Percentiles rank a stretch among this genome's conserved stretches.
phyloP scores from a whole-genome alignment of 1,140 invertebrate genomes.

The Neelides sp. region DNA sequence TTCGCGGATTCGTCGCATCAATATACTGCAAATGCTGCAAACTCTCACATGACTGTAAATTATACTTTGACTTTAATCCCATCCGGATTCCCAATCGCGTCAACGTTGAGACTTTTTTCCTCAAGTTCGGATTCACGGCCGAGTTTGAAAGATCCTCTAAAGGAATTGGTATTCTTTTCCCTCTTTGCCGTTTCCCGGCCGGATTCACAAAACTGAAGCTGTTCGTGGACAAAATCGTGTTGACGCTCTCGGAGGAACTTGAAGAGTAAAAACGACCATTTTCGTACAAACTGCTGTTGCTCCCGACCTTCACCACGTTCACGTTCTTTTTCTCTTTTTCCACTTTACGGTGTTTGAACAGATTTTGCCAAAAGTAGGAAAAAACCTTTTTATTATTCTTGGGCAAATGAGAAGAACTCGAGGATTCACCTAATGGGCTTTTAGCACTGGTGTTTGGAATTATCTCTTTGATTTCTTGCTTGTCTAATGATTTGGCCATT shows the following conservation, averaged over 20 bases:
- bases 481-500: too few species aligned
- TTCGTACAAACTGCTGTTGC: too few species aligned
- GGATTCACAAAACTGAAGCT: conserved; percentile 27
- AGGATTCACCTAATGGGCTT: too few species aligned
- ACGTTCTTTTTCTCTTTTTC: too few species aligned
- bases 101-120: conserved; percentile 19
- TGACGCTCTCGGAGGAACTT: conserved; percentile 16
- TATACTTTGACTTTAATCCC: conserved; percentile 29
- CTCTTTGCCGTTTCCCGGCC: conserved; percentile 3
- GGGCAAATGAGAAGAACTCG: too few species aligned
- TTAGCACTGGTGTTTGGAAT: too few species aligned
- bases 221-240: conserved; percentile 22
- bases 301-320: too few species aligned
- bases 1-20: not conserved
- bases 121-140: not conserved
- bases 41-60: conserved; percentile 30
- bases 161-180: conserved; percentile 23
- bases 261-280: too few species aligned
- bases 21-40: conserved; percentile 9
- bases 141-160: conserved; percentile 11
- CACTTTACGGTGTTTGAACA: too few species aligned
- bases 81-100: conserved; percentile 23
- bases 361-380: too few species aligned
- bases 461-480: too few species aligned
- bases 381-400: too few species aligned